Conservation (phyloP, 2,113 vertebrate species). For the Rhinogobius similis region DNA sequence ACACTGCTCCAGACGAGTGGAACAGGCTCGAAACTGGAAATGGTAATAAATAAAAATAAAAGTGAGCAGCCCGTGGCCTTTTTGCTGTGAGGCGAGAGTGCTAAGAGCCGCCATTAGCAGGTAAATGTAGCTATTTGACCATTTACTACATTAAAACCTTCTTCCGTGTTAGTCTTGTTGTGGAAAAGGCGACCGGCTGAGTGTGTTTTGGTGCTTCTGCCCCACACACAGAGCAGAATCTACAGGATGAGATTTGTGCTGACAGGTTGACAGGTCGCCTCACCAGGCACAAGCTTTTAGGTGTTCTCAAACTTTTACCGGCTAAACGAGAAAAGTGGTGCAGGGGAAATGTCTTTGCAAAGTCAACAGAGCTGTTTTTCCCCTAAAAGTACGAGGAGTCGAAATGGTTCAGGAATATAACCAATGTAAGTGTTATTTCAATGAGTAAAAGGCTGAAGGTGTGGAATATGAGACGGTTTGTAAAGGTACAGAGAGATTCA, state of each 20-base stretch:
- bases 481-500: too few relatives aligned
- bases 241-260: neutral
- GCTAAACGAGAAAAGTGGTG: neutral
- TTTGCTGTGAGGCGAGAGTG: too few relatives aligned
- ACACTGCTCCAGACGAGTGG: too few relatives aligned
- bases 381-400: neutral
- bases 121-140: too few relatives aligned
- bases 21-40: too few relatives aligned
- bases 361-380: neutral
- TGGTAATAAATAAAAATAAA: too few relatives aligned
- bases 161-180: neutral
- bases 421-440: too few relatives aligned
- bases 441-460: neutral
- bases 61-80: too few relatives aligned
- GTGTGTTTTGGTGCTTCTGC: neutral
- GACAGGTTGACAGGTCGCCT: neutral
- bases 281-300: neutral
- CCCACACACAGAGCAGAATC: neutral
- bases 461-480: too few relatives aligned
- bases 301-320: neutral
- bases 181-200: neutral
- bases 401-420: too few relatives aligned
- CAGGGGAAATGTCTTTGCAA: neutral
- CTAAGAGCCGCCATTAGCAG: too few relatives aligned
- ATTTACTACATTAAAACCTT: neutral